These are phyloP conservation scores for Pogonus chalceus DNA, from an alignment of 1,140 invertebrate genomes.

Conservation along the genomic window DNA sequence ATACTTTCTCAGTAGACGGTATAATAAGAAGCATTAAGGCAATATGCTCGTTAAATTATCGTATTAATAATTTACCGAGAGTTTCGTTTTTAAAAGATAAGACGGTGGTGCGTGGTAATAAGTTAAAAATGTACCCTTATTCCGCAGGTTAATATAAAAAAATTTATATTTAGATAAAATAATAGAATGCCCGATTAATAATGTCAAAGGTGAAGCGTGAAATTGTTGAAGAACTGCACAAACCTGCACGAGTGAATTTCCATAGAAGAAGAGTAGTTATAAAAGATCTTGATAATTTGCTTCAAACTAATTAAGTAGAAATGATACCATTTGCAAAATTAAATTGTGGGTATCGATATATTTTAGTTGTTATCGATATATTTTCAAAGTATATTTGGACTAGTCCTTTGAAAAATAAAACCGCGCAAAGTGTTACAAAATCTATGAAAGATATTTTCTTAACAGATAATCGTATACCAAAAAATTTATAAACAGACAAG, in stretches of 20 bases:
- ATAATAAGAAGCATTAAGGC: too few relatives aligned
- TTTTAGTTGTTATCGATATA: constrained; percentile 28
- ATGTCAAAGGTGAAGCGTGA: constrained; percentile 4
- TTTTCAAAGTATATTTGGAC: constrained; percentile 29
- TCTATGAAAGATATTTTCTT: constrained; percentile 20
- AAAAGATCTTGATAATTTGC: constrained; percentile 24
- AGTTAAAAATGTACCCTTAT: background rate
- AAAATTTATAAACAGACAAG: constrained; percentile 24
- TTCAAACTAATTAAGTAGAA: constrained; percentile 22
- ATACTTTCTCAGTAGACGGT: too few relatives aligned
- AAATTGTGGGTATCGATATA: constrained; percentile 25
- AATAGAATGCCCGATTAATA: background rate
- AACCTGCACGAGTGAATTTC: constrained; percentile 22
- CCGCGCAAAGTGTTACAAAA: constrained; percentile 17
- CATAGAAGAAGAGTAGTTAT: constrained; percentile 24
- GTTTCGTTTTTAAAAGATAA: background rate
- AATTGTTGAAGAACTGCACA: constrained; percentile 13
- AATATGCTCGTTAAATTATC: too few relatives aligned
- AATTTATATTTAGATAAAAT: background rate
- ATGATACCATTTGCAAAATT: constrained; percentile 13
- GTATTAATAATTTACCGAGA: too few relatives aligned
- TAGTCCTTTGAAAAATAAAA: constrained; percentile 26
- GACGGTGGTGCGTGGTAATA: background rate
- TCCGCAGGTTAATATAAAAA: background rate
- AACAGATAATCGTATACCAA: background rate